A percentile compares a stretch with the other conserved stretches of the same genome.
phyloP scores from a whole-genome alignment of 2,888 invertebrate genomes.

The Coelinius sp. region DNA sequence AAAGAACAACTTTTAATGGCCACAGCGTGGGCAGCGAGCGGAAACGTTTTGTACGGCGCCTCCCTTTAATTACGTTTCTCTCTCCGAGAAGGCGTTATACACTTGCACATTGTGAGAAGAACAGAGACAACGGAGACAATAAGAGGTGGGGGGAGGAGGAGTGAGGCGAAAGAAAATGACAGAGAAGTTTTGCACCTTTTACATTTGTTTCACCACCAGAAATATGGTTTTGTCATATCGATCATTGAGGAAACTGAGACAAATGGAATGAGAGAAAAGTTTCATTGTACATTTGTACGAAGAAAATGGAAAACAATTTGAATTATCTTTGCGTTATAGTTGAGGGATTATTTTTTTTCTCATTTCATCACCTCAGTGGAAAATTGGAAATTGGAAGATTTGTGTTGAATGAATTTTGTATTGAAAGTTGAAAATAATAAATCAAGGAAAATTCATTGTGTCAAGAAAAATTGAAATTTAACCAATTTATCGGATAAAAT shows the following conservation, averaged over 20 bases:
- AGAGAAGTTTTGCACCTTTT: constrained; percentile 18
- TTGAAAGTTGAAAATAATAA: background rate
- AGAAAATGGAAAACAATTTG: background rate
- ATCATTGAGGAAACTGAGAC: background rate
- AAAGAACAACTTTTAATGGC: constrained; percentile 57
- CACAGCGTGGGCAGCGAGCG: constrained; percentile 53
- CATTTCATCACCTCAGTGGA: too few species aligned
- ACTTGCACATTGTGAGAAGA: constrained; percentile 30
- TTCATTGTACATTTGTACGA: background rate
- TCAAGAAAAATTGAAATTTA: background rate
- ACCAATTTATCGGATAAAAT: too few species aligned
- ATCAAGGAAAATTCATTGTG: background rate
- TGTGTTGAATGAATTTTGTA: background rate
- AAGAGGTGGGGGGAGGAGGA: constrained; percentile 19
- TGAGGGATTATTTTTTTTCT: background rate
- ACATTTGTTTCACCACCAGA: constrained; percentile 16
- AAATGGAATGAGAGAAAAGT: background rate
- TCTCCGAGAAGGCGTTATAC: constrained; percentile 22
- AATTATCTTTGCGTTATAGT: too few species aligned
- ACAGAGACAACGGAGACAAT: constrained; percentile 26
- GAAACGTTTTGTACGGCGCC: constrained; percentile 53
- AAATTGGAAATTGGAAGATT: background rate
- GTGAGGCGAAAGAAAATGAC: constrained; percentile 5
- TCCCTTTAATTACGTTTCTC: constrained; percentile 56
- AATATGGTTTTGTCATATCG: constrained; percentile 6